Conservation (phyloP, 92 coral and sea anemone species). For the Siderastrea siderea region DNA sequence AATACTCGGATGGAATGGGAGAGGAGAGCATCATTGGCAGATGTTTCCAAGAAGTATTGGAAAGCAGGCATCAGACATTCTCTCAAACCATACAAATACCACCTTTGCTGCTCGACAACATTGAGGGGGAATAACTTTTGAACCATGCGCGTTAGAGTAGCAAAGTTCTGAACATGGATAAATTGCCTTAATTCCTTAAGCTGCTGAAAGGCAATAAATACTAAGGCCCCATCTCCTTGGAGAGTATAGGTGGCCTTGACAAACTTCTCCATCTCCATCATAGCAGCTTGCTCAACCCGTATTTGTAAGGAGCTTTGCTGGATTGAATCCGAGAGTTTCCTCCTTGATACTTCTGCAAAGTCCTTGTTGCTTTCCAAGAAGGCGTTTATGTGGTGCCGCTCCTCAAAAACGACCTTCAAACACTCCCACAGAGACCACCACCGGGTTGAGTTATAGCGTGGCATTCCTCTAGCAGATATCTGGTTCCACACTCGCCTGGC, state of each 20-base stretch:
- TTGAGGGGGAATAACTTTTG: constrained; percentile 28
- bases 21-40: too few species aligned
- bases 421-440: constrained; percentile 67
- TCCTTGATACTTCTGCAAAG: constrained; percentile 33
- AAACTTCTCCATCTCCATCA: constrained; percentile 61
- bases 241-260: constrained; percentile 55
- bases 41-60: too few species aligned
- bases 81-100: background rate
- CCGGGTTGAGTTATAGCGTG: constrained; percentile 46
- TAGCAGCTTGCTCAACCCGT: constrained; percentile 53
- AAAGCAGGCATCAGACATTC: too few species aligned
- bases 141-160: background rate
- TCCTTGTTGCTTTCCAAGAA: constrained; percentile 50
- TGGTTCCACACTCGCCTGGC: constrained; percentile 54
- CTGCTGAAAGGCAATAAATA: constrained; percentile 43
- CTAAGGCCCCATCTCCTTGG: constrained; percentile 59
- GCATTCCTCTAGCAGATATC: constrained; percentile 30
- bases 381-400: constrained; percentile 30
- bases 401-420: constrained; percentile 45
- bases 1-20: too few species aligned
- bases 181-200: constrained; percentile 17
- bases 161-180: too few species aligned
- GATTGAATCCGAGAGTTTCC: constrained; percentile 50
- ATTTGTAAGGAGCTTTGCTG: constrained; percentile 42
- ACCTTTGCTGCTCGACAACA: constrained; percentile 16